A percentile compares a stretch with the other conserved stretches of the same genome.
phyloP scores from a whole-genome alignment of 2,113 vertebrate genomes.

The Chroicocephalus ridibundus region DNA sequence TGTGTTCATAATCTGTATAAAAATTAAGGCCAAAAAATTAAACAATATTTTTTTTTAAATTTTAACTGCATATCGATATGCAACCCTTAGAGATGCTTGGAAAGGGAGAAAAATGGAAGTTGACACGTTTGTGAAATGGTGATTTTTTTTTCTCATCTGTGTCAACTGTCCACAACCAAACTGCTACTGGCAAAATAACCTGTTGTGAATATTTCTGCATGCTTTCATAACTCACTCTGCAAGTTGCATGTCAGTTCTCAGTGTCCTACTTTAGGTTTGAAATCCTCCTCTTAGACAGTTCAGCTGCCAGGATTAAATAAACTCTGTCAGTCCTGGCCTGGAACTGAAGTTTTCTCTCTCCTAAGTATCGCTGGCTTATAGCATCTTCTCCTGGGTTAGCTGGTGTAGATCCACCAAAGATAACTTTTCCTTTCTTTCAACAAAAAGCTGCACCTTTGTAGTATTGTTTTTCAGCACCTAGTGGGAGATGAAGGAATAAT shows the following conservation, averaged over 20 bases:
- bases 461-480: neutral
- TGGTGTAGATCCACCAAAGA: neutral
- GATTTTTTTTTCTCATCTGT: neutral
- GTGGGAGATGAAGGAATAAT: neutral
- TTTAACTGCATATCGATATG: neutral
- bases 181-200: neutral
- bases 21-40: neutral
- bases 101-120: neutral
- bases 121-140: neutral
- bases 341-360: neutral
- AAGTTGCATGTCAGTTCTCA: neutral
- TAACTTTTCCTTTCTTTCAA: neutral
- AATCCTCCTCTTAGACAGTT: neutral
- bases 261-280: constrained; percentile 1
- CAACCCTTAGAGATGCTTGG: neutral
- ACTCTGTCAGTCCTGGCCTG: neutral
- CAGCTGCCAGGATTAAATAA: neutral
- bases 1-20: neutral
- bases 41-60: neutral
- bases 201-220: neutral
- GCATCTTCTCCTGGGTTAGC: neutral
- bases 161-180: neutral
- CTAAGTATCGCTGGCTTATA: neutral
- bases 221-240: neutral
- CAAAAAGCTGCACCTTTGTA: neutral